Base-by-base conservation (phyloP, 1,140 invertebrate species). In the Bombus haemorrhoidalis region DNA sequence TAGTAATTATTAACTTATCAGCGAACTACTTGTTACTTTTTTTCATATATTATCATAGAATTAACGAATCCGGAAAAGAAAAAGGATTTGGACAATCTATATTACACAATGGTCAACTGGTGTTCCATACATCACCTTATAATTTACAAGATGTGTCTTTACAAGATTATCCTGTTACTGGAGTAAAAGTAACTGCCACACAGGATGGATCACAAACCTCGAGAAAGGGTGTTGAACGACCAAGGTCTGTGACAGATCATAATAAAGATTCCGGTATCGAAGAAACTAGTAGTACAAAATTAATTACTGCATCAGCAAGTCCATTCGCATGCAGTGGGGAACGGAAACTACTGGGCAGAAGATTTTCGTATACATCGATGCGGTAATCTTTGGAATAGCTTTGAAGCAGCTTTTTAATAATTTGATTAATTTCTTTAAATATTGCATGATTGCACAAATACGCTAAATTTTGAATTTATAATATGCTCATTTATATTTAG, bases 61-160 rank as follows among this genome's bases (percentile, higher is more conserved):
- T 97, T n/a, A 96, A 96, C 87, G 96, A 96, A 71, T 92, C 95
- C 32, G 96, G 96, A 39, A 96, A 96, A 91, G 97, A 97, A 94
- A 96, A 96, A 89, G 98, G 98, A 0, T 99, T 98, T 94, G 99
- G 98, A 5, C 98, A 99, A 93, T 99, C 98, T 93, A 97, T 99
- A 89, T 95, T 99, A 18, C 98, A 99, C 92, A 97, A 97, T 74
- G 97, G 97, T 64, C 97, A 98, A 92, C 95, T 99, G n/a, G 97
- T 99, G 43, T 99, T 99, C 93, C 97, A 98, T 86, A 98, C 98
- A 1, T 97, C 98, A 0, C 98, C 98, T 0, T 98, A 98, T 90
- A 98, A 97, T 88, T 96, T 97, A 37, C 96, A 97, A 86, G 97
- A 98, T 89, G 97, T 98, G n/a, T 96, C 97, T 53, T 94, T 98